phyloP scores from a whole-genome alignment of 2,797 vertebrate genomes.

The Aeoliscus strigatus region DNA sequence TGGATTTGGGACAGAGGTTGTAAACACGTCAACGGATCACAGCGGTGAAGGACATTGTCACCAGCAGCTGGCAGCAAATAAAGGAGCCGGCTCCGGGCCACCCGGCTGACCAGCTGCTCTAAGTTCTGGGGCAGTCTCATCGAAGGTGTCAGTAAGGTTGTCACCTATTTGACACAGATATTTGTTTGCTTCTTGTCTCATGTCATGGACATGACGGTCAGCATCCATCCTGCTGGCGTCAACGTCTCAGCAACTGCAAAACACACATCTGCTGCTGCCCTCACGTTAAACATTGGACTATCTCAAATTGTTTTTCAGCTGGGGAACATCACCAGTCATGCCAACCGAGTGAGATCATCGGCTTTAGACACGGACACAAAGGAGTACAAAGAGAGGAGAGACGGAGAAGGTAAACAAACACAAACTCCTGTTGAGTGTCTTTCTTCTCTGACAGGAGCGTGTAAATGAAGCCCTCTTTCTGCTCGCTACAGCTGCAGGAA shows the following conservation, averaged over 20 bases:
- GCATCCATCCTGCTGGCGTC: no score
- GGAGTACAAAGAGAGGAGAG: slow-evolving; percentile 39
- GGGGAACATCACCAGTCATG: slow-evolving; percentile 30
- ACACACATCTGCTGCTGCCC: slow-evolving; percentile 35
- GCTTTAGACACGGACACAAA: slow-evolving; percentile 32
- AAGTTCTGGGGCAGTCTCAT: no score
- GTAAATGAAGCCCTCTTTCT: slow-evolving; percentile 44
- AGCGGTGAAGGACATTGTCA: slow-evolving; percentile 47
- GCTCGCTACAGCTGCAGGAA: slow-evolving; percentile 54
- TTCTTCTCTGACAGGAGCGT: slow-evolving; percentile 54
- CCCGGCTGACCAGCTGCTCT: slow-evolving; percentile 19
- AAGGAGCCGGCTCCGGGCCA: slow-evolving; percentile 34
- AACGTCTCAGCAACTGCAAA: no score
- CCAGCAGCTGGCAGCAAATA: slow-evolving; percentile 48
- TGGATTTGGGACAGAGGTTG: slow-evolving; percentile 50
- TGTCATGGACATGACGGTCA: no score
- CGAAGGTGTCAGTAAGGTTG: no score
- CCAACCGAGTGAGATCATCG: slow-evolving; percentile 58
- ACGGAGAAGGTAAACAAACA: slow-evolving; percentile 57
- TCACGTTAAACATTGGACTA: slow-evolving; percentile 20
- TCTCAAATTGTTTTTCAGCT: slow-evolving; percentile 8
- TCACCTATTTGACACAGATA: no score
- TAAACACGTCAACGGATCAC: slow-evolving; percentile 55
- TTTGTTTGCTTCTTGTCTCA: no score
- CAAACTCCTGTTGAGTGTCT: slow-evolving; percentile 56